These are phyloP conservation scores for Ageneiosus marmoratus DNA, from an alignment of 2,113 vertebrate species.

Conservation along the genomic window DNA sequence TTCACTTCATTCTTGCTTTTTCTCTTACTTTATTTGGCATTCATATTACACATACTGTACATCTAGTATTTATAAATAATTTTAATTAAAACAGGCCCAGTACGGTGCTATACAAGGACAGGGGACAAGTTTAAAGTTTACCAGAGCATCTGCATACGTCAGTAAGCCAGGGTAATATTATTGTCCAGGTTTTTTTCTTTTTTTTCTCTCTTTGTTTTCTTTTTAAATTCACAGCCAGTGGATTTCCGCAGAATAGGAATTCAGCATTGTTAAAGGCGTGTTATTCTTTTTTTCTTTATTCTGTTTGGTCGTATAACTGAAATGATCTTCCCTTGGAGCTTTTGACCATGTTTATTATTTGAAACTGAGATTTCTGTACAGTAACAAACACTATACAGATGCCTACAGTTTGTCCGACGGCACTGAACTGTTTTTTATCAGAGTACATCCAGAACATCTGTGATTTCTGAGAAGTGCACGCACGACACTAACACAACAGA, in stretches of 20 bases:
- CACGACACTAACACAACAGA: not conserved
- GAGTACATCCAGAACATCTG: not conserved
- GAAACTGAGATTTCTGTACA: not conserved
- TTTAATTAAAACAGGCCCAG: not conserved
- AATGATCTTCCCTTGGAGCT: not conserved
- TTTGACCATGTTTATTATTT: not conserved
- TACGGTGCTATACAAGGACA: not conserved
- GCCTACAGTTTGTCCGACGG: not conserved
- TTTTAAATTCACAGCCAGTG: not conserved
- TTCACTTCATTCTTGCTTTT: too few species aligned
- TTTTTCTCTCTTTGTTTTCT: not conserved
- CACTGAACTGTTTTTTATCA: conserved; percentile 5
- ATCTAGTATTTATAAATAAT: not conserved
- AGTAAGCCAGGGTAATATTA: not conserved
- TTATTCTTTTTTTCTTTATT: not conserved
- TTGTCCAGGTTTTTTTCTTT: not conserved
- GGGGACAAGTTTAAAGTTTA: not conserved
- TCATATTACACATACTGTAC: too few species aligned
- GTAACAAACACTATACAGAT: not conserved
- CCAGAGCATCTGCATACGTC: not conserved
- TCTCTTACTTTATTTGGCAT: too few species aligned
- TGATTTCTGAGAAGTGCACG: not conserved
- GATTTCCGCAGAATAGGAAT: not conserved
- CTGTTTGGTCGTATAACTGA: not conserved
- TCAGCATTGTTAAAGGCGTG: not conserved